These are phyloP conservation scores for Geopemphigus sp. DNA, from an alignment of 1,140 invertebrate species.

Conservation along the genomic window DNA sequence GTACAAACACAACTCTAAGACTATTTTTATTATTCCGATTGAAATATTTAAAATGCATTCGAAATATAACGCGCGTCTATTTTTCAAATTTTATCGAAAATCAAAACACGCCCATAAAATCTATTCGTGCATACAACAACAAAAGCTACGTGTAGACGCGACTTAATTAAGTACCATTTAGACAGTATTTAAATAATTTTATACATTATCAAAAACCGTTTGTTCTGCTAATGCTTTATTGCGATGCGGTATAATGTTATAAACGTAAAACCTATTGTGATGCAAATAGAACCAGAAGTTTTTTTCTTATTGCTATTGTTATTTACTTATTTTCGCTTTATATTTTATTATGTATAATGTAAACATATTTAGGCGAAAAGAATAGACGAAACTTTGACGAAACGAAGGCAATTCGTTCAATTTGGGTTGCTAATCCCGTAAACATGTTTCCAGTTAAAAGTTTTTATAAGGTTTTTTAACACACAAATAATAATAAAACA, in stretches of 20 bases:
- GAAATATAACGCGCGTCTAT: too few species aligned
- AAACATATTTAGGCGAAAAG: background rate
- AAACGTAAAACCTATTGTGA: background rate
- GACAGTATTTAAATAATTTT: too few species aligned
- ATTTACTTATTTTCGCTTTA: conserved; percentile 5
- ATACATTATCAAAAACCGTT: too few species aligned
- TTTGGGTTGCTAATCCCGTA: conserved; percentile 7
- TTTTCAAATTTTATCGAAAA: too few species aligned
- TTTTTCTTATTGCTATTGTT: background rate
- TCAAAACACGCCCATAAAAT: too few species aligned
- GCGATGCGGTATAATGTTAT: background rate
- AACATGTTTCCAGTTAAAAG: conserved; percentile 6
- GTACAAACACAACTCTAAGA: too few species aligned
- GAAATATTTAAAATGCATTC: too few species aligned
- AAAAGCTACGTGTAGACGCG: too few species aligned
- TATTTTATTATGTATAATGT: background rate
- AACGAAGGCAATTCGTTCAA: conserved; percentile 5
- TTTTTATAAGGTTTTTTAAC: background rate
- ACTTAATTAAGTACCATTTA: too few species aligned
- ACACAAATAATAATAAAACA: conserved; percentile 24
- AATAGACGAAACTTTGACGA: background rate
- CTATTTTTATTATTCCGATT: too few species aligned
- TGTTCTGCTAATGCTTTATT: too few species aligned
- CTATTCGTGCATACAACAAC: too few species aligned
- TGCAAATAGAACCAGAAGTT: background rate